Evolutionary conservation across 2,888 invertebrate genomes (phyloP).

Genomic region (Diogma glabrata): DNA sequence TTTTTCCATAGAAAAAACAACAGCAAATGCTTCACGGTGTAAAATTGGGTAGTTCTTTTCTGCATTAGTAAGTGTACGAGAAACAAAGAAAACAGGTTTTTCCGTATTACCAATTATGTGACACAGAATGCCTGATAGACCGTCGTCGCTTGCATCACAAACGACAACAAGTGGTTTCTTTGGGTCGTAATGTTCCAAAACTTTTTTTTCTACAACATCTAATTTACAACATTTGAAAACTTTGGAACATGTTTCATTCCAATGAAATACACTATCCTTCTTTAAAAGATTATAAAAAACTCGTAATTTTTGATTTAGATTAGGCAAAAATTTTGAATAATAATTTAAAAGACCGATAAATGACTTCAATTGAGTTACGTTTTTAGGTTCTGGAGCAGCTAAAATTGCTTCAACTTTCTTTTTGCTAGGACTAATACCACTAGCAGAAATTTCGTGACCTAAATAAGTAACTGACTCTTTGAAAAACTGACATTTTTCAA

Average conservation of each 20-base stretch:
- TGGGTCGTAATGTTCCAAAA: neutral
- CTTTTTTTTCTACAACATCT: neutral
- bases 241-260: neutral
- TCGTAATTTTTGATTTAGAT: neutral
- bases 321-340: neutral
- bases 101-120: neutral
- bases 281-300: neutral
- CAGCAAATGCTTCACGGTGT: neutral
- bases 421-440: neutral
- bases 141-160: neutral
- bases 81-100: neutral
- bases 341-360: neutral
- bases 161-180: too few species aligned
- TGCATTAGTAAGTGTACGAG: neutral
- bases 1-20: neutral
- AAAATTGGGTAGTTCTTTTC: neutral
- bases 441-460: neutral
- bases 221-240: neutral
- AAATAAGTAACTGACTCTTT: too few species aligned
- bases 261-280: neutral
- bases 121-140: neutral
- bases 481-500: too few species aligned
- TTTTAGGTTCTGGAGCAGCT: neutral
- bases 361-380: neutral
- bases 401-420: conserved; percentile 6